A percentile compares a stretch with the other conserved stretches of the same genome.
phyloP scores from a whole-genome alignment of 1,140 invertebrate species.

The Brachionus manjavacas region DNA sequence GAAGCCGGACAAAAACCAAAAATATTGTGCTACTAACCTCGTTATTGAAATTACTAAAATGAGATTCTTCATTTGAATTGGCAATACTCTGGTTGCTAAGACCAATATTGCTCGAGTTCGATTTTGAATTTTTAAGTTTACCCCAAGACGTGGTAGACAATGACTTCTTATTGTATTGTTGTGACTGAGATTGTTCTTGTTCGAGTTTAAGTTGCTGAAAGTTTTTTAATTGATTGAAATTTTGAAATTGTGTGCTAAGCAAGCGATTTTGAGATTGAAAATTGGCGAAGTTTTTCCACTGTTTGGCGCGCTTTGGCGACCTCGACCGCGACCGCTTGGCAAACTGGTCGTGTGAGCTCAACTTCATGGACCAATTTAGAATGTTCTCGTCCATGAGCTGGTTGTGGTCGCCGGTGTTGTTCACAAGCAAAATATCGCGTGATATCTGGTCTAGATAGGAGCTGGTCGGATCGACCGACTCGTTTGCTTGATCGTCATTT shows the following conservation, averaged over 20 bases:
- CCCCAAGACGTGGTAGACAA: conserved; percentile 39
- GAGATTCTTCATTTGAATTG: conserved; percentile 26
- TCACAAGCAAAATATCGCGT: neutral
- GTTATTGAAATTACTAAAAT: conserved; percentile 6
- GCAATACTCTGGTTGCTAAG: neutral
- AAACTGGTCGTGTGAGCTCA: neutral
- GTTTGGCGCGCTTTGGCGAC: neutral
- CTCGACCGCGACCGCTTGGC: neutral
- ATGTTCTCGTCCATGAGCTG: conserved; percentile 17
- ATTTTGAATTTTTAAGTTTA: conserved; percentile 40
- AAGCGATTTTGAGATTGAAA: conserved; percentile 1
- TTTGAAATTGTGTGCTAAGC: conserved; percentile 29
- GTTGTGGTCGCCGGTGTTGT: neutral
- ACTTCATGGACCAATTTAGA: conserved; percentile 34
- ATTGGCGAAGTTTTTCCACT: neutral
- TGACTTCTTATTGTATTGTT: conserved; percentile 9
- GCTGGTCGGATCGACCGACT: neutral
- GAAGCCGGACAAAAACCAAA: neutral
- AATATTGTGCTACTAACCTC: neutral
- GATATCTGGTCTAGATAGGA: conserved; percentile 6
- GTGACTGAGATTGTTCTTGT: neutral
- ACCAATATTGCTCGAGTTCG: conserved; percentile 29
- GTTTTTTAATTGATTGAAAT: conserved; percentile 31
- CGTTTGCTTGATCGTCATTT: neutral
- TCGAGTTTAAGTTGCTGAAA: conserved; percentile 17